Evolutionary conservation across 2,113 vertebrate genomes (phyloP).

Genomic region (Beaufortia kweichowensis): DNA sequence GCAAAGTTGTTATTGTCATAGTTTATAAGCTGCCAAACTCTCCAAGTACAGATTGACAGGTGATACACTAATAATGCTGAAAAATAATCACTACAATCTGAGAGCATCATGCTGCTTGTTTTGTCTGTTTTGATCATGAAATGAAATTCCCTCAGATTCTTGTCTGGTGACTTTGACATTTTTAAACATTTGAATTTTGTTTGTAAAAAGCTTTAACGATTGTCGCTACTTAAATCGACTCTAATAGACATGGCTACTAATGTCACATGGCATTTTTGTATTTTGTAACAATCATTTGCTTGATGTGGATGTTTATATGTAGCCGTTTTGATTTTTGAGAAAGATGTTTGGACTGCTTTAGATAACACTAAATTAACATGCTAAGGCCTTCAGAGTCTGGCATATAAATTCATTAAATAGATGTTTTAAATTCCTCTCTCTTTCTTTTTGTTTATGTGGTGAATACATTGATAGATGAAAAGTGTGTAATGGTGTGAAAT

Average conservation of each 20-base stretch:
- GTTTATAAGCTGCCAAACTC: constrained; percentile 1
- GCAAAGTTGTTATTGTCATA: neutral
- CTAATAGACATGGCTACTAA: constrained; percentile 12
- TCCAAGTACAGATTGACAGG: neutral
- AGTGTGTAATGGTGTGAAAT: too few species aligned
- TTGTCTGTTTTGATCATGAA: neutral
- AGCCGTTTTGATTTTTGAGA: neutral
- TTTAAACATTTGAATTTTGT: constrained; percentile 42
- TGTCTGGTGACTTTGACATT: constrained; percentile 19
- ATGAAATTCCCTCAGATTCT: neutral
- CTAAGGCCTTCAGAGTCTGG: too few species aligned
- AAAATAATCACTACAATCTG: neutral
- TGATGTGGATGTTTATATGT: constrained; percentile 16
- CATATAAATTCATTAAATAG: neutral
- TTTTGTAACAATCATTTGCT: neutral
- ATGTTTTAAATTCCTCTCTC: neutral
- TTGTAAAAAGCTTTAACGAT: constrained; percentile 25
- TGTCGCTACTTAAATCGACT: neutral
- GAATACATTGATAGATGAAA: neutral
- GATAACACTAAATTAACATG: neutral
- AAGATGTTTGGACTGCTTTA: neutral
- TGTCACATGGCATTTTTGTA: neutral
- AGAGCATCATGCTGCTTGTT: neutral
- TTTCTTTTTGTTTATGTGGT: neutral
- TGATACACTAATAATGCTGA: neutral